Base-by-base conservation (phyloP, 1,140 invertebrate genomes). In the Rhopalosiphum padi region DNA sequence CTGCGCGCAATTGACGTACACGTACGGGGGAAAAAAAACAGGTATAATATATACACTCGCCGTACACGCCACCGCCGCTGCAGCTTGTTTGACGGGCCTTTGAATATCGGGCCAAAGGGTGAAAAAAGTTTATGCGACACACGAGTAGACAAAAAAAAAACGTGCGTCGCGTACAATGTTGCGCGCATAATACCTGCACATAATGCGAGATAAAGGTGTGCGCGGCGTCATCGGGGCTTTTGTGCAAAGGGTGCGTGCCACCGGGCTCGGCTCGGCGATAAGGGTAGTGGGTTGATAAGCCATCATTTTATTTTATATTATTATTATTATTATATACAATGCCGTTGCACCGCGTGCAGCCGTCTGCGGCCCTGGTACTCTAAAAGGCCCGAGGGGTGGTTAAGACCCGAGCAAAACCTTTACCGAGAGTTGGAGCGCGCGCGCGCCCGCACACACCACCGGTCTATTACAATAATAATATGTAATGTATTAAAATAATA, bases 381-480 rank as follows among this genome's bases (percentile, higher is more conserved):
- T 30, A 53, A 90, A 90, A 90, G 88, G 88, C 88, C 53, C 55
- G 55, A 90, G 51, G 88, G 88, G 88, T 60, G 88, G 88, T 25
- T 41, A 90, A 90, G 60, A 43, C 85, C 85, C 30, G 30, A 15
- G 30, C 85, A 41, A 48, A 87, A n/a, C 85, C 18, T 77, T 77
- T 77, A n/a, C 43, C 83, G 83, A 23, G 30, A 9, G 68, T 35
- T n/a, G 0, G 30, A 25, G 9, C 15, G n/a, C 30, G 60, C 30
- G 30, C 60, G 60, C 46, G 46, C 46, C 11, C 41, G 41, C 3
- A 41, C 41, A 41, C 41, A 41, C 41, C 41, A 3, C 30, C 60
- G 60, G 60, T 77, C 60, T 77, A 35, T 48, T 22, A n/a, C 25
- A 51, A 85, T 43, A 30, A 43, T 7, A 83, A 22, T 37, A 41